phyloP scores from a whole-genome alignment of 2,113 vertebrate species.

The Caloenas nicobarica region DNA sequence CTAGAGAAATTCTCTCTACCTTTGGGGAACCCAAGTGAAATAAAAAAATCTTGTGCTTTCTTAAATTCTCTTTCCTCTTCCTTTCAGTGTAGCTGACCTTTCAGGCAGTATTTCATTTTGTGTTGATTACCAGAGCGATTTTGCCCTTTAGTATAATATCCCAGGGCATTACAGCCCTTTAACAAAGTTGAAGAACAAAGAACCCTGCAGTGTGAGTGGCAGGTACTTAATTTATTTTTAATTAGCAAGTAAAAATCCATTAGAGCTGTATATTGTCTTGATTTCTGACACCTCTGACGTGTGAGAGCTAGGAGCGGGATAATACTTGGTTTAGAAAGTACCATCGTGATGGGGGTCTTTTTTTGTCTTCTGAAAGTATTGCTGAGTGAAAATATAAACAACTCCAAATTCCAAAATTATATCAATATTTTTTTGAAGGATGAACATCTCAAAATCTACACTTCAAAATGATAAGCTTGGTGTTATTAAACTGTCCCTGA shows the following conservation, averaged over 20 bases:
- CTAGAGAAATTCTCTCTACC: neutral
- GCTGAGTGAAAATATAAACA: neutral
- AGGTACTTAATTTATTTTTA: neutral
- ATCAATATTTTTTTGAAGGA: neutral
- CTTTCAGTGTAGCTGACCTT: neutral
- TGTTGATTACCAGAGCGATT: neutral
- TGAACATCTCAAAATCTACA: neutral
- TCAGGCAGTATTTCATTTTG: neutral
- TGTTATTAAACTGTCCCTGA: neutral
- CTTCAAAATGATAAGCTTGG: neutral
- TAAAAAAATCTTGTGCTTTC: neutral
- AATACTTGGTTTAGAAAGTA: neutral
- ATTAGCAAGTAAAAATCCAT: neutral
- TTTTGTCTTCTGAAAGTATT: neutral
- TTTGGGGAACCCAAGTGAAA: neutral
- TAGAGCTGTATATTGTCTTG: neutral
- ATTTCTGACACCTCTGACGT: neutral
- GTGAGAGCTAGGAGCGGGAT: neutral
- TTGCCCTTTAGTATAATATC: neutral
- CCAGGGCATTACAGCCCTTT: neutral
- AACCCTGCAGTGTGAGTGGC: neutral
- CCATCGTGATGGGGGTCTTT: fast-evolving
- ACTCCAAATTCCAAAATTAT: neutral
- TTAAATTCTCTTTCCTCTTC: neutral
- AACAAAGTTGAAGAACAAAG: neutral